These are phyloP conservation scores for Epinotia nisella DNA, from an alignment of 2,888 invertebrate species.

Conservation along the genomic window DNA sequence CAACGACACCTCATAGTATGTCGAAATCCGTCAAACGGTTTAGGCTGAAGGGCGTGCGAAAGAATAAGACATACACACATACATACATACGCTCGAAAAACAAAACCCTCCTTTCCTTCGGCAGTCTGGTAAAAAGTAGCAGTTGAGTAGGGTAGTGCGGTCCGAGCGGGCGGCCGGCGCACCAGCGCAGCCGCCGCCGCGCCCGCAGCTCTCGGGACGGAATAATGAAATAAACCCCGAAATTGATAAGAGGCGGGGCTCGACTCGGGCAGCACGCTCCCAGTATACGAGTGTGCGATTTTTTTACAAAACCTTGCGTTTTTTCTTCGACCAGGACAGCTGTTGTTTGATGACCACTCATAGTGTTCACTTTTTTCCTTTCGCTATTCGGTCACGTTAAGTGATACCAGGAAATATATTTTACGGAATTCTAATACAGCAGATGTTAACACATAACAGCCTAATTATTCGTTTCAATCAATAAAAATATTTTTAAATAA, in stretches of 20 bases:
- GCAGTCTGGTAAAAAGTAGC: no score
- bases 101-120: no score
- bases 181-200: not conserved
- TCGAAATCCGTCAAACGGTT: no score
- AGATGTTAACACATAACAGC: constrained; percentile 53
- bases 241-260: constrained; percentile 65
- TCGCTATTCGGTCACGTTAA: constrained; percentile 61
- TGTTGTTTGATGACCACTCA: constrained; percentile 81
- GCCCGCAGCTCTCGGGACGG: constrained; percentile 17
- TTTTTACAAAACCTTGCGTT: constrained; percentile 50
- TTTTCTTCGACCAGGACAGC: constrained; percentile 67
- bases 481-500: not conserved
- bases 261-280: constrained; percentile 76
- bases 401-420: constrained; percentile 70
- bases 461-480: not conserved
- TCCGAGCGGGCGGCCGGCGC: not conserved
- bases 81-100: no score
- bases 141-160: not conserved
- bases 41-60: no score
- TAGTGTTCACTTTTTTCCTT: constrained; percentile 65
- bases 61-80: no score
- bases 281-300: constrained; percentile 65
- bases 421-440: constrained; percentile 52
- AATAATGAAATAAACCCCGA: constrained; percentile 55
- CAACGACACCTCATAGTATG: no score